phyloP scores from a whole-genome alignment of 2,888 invertebrate genomes.

The Seladonia tumulorum region DNA sequence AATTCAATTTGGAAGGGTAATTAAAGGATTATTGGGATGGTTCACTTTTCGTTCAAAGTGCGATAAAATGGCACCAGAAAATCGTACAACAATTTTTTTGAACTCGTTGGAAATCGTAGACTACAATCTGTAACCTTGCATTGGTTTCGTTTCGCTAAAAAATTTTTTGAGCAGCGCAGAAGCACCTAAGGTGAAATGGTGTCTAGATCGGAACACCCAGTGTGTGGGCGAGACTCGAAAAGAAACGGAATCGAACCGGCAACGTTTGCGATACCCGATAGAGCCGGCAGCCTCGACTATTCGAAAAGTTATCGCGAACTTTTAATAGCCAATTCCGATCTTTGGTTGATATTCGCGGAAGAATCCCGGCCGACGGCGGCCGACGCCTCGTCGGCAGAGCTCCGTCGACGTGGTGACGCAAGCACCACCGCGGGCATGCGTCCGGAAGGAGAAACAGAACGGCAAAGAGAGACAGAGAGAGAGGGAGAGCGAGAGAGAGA shows the following conservation, averaged over 20 bases:
- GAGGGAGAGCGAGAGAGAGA: not conserved
- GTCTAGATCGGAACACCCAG: not conserved
- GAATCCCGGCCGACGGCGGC: slow-evolving; percentile 27
- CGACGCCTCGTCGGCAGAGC: slow-evolving; percentile 7
- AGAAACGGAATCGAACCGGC: not conserved
- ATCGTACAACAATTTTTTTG: not conserved
- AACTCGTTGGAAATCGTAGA: not conserved
- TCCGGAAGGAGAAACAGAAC: slow-evolving; percentile 11
- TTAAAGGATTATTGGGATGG: not conserved
- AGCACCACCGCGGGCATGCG: slow-evolving; percentile 6
- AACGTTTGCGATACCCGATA: not conserved
- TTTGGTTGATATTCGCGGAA: slow-evolving; percentile 58
- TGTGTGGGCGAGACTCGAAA: not conserved
- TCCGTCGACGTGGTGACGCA: slow-evolving; percentile 13
- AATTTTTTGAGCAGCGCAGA: not conserved
- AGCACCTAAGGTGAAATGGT: not conserved
- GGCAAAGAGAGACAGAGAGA: not conserved
- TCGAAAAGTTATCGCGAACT: slow-evolving; percentile 57
- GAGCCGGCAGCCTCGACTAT: slow-evolving; percentile 4
- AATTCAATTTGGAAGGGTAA: not conserved
- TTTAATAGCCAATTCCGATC: slow-evolving; percentile 65
- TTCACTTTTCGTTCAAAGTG: too few species aligned
- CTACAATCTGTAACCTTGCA: too few species aligned
- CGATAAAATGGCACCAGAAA: not conserved
- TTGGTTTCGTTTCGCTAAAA: too few species aligned